Evolutionary conservation across 2,113 vertebrate genomes (phyloP).

Genomic region (Oreochromis tanganicae): DNA sequence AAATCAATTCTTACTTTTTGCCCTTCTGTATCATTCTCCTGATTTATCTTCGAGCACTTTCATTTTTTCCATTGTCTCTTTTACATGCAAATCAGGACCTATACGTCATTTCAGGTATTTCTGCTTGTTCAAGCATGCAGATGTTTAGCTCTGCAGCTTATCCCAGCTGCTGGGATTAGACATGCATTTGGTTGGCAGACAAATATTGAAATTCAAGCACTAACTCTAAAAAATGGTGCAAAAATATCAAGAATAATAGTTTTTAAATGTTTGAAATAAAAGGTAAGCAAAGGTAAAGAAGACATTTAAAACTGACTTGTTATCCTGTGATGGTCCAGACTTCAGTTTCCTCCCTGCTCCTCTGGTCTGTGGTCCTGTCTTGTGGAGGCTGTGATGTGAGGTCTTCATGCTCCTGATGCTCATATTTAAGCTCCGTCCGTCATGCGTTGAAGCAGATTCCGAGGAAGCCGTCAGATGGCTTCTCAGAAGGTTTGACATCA

Average conservation of each 20-base stretch:
- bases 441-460: background rate
- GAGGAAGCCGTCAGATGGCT: accelerated
- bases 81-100: background rate
- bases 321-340: background rate
- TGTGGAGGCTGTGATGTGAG: background rate
- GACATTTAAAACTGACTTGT: background rate
- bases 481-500: background rate
- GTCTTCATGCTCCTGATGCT: background rate
- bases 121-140: background rate
- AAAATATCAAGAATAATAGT: background rate
- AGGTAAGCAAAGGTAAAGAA: background rate
- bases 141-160: background rate
- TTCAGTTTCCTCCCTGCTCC: background rate
- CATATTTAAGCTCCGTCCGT: conserved; percentile 9
- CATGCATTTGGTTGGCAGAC: background rate
- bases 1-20: background rate
- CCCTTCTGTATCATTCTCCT: background rate
- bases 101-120: background rate
- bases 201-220: background rate
- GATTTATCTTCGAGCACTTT: background rate
- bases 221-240: background rate
- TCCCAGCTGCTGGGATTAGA: background rate
- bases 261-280: background rate
- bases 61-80: background rate
- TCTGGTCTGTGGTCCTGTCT: background rate